Conservation (phyloP, 2,888 invertebrate species). For the Megalurothrips usitatus region DNA sequence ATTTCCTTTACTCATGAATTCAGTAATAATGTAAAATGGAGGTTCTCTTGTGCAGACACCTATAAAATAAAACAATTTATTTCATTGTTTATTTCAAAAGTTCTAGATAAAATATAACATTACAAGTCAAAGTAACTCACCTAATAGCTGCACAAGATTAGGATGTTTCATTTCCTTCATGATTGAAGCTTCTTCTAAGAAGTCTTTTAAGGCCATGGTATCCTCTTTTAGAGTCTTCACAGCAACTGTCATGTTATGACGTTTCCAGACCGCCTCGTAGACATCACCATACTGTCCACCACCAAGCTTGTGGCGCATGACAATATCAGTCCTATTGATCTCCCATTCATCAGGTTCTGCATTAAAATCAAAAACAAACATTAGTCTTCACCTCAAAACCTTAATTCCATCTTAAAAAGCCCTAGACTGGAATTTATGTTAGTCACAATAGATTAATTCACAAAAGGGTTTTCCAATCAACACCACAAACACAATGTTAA, state of each 20-base stretch:
- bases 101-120: background rate
- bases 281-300: constrained; percentile 94
- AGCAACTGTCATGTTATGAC: constrained; percentile 93
- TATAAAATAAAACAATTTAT: constrained; percentile 33
- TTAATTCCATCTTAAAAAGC: background rate
- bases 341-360: constrained; percentile 92
- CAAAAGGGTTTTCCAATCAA: background rate
- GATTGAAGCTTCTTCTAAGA: constrained; percentile 96
- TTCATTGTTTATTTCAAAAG: background rate
- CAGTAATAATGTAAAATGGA: constrained; percentile 98
- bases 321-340: constrained; percentile 95
- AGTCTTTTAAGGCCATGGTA: constrained; percentile 98
- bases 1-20: constrained; percentile 99
- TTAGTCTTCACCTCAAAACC: background rate
- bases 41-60: constrained; percentile 97
- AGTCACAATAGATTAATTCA: background rate
- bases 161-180: constrained; percentile 99
- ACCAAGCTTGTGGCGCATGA: constrained; percentile 95
- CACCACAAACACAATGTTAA: background rate
- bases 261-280: constrained; percentile 95
- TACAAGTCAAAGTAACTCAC: constrained; percentile 41
- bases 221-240: constrained; percentile 99
- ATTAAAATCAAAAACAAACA: constrained; percentile 31
- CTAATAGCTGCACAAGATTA: constrained; percentile 95
- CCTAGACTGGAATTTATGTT: background rate